Evolutionary conservation across 2,797 vertebrate genomes (phyloP), one percentile per base, ranked within the genome.

Genomic region (Oreochromis grahami): DNA sequence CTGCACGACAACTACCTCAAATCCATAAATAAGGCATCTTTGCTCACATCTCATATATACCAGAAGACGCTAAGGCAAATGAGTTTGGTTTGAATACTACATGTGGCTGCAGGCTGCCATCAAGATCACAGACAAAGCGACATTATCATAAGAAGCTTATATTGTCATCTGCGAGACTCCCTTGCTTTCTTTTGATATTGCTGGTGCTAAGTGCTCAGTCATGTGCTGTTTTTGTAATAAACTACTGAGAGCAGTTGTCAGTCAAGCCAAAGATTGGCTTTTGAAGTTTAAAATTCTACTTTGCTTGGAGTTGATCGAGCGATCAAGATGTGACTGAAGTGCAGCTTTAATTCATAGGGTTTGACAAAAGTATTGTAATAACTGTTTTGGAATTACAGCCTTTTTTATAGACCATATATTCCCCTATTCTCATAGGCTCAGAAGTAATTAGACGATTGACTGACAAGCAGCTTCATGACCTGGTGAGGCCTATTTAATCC

Each of bases 31-130:
- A 32, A 55, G 48, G 70, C 60, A 10, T 80, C 45, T 79, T 86
- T 51, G 76, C 77, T 86, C 83, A 15, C 77, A 70, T 82, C 87
- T 90, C 87, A 88, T 80, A 82, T 81, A 86, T 87, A 80, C 80
- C 80, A 80, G 82, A 91, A 82, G 86, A 88, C 50, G 76, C 65
- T 1, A 7, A 60, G 74, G 78, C 78, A 81, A 84, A 87, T 87
- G 24, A 21, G 65, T 74, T 87, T 60, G 77, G 78, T 53, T 5
- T 17, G 43, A 81, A 41, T 65, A 76, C 78, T 88, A 79, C 79
- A 83, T 77, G 83, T 88, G 92, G 85, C 89, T 88, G 82, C 88
- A 82, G 80, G 84, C 92, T 87, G 91, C 85, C 78, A 79, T 89
- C 81, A 80, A 78, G 78, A 89, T 93, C 85, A 78, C 84, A 93